phyloP scores from a whole-genome alignment of 1,140 invertebrate species.

The Drosophila bipectinata region DNA sequence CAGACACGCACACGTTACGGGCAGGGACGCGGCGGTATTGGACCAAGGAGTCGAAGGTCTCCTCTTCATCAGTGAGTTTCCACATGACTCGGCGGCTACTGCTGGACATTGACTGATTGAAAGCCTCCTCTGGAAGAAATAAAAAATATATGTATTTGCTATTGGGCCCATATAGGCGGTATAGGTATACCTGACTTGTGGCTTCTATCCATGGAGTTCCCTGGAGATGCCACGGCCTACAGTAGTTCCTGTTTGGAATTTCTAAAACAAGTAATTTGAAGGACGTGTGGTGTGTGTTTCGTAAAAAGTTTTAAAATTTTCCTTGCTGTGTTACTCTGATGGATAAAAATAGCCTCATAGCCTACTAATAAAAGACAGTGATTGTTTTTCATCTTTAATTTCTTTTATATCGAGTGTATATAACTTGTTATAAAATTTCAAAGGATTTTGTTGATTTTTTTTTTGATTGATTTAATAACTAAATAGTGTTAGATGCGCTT shows the following conservation, averaged over 20 bases:
- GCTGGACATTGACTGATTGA: constrained; percentile 38
- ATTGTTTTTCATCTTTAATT: constrained; percentile 65
- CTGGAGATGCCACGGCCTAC: constrained; percentile 5
- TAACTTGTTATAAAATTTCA: constrained; percentile 70
- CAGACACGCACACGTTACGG: background rate
- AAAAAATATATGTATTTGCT: background rate
- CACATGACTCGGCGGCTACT: constrained; percentile 70
- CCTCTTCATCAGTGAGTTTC: constrained; percentile 53
- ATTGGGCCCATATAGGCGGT: background rate
- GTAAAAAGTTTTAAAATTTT: constrained; percentile 27
- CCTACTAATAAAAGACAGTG: constrained; percentile 22
- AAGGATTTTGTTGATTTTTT: constrained; percentile 28
- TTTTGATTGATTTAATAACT: constrained; percentile 53
- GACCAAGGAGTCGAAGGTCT: constrained; percentile 61
- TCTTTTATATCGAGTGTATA: constrained; percentile 50
- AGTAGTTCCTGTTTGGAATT: constrained; percentile 21
- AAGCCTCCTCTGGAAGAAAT: constrained; percentile 27
- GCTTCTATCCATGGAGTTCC: constrained; percentile 46
- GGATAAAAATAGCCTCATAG: constrained; percentile 1
- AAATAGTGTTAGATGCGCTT: constrained; percentile 60
- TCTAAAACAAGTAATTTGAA: constrained; percentile 18
- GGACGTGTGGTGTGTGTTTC: constrained; percentile 15
- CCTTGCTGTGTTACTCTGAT: constrained; percentile 2
- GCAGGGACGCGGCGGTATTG: constrained; percentile 38
- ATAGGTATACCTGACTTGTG: constrained; percentile 52